Base-by-base conservation (phyloP, 2,888 invertebrate species). In the Acronicta alni region DNA sequence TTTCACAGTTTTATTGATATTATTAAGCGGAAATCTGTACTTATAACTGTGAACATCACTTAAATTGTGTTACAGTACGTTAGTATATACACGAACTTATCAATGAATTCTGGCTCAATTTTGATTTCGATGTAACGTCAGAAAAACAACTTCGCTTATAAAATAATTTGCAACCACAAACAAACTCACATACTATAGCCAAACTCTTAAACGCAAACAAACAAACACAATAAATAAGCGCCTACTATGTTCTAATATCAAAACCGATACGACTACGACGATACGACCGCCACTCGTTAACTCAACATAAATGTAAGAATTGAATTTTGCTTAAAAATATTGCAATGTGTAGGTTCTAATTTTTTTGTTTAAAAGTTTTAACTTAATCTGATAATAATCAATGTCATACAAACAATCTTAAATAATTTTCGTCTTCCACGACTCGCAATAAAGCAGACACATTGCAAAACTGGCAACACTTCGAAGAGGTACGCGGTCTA, bases 81-180 rank as follows among this genome's bases (percentile, higher is more conserved):
- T 32, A 12, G 32, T 32, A 32, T 12, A 32, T 26, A 26, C n/a
- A n/a, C 10, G 26, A 10, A 26, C 26, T 26, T 9, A 26, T 26
- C 26, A 26, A 26, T 0, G 2, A 3, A 2, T 4, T 7, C 23
- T 7, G 23, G 7, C 6, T 7, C 6, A 23, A 2, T 26, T 7
- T 14, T 23, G 12, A 12, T 17, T 32, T 44, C 0, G 15, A 42
- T 30, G 67, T 44, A 57, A 72, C 72, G 53, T 56, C 76, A 72
- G 71, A 51, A 18, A 44, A 54, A 41, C 8, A 26, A 61, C 38
- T 72, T 61, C 43, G 30, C 67, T 60, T 75, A 72, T 35, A 57
- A 65, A 55, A 61, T 58, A 75, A 61, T 66, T 55, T 64, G 56
- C 58, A 59, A 66, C 32, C 66, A 48, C 48, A 41, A 55, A 37